Base-by-base conservation (phyloP, 2,888 invertebrate genomes). In the Harpalus rufipes region DNA sequence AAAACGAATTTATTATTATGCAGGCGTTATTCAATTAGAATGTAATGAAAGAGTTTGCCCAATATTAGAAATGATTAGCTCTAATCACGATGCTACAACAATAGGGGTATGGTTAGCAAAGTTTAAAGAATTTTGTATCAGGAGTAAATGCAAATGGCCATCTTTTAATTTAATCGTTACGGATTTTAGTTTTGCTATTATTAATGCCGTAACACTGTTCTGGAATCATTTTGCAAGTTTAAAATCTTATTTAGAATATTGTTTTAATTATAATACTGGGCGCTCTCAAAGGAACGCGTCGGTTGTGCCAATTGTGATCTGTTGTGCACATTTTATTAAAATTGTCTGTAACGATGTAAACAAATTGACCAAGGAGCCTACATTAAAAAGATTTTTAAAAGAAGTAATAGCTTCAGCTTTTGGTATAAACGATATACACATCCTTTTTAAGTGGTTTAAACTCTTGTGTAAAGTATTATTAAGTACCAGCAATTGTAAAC, bases 171-270 rank as follows among this genome's bases (percentile, higher is more conserved):
- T 41, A 74, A 16, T 16, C 16, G 74, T 74, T 1, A 41, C 6
- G 6, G 74, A 74, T 74, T 74, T 74, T 44, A 74, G 74, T 16
- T 74, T 74, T 74, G 74, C 74, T 1, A 68, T 74, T 14, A 74
- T 74, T 16, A 74, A 41, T 74, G 74, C 74, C n/a, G 16, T 74
- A 41, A 74, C 44, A 14, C n/a, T 41, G 16, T 74, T 14, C 44
- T 41, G 39, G 44, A 41, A 39, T 16, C 2, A 74, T 44, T 74
- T 41, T 3, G 7, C 14, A 7, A 41, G 8, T 74, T 74, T 74
- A 74, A 74, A 74, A 41, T 18, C 8, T 74, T 74, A 74, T 74
- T 16, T 74, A 8, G 5, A 74, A 41, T 74, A 16, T 74, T 74
- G 74, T 16, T 74, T 14, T 16, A 14, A 12, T 3, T 12, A 7